Percentiles rank a stretch among this genome's conserved stretches.
Evolutionary conservation across 2,888 invertebrate genomes (phyloP).

Genomic region (Drosophila subsilvestris): DNA sequence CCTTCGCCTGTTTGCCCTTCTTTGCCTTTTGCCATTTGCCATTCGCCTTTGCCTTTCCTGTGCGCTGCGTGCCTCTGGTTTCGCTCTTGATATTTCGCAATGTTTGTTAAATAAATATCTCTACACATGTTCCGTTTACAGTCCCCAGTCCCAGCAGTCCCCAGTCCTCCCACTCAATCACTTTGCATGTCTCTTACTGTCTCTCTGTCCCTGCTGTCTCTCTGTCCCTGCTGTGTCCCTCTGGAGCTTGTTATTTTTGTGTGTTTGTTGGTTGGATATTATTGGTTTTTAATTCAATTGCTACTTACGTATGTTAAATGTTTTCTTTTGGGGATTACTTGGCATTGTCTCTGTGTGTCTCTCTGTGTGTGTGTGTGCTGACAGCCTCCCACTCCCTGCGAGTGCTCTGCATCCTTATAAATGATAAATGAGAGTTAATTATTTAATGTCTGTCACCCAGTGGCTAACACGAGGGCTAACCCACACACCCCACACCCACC

Average conservation of each 20-base stretch:
- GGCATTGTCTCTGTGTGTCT: slow-evolving; percentile 30
- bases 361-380: background rate
- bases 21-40: no score
- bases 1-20: slow-evolving; percentile 10
- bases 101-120: slow-evolving; percentile 70
- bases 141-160: no score
- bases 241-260: slow-evolving; percentile 5
- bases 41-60: background rate
- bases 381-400: background rate
- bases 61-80: slow-evolving; percentile 20
- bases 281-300: slow-evolving; percentile 72
- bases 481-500: slow-evolving; percentile 24
- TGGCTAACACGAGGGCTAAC: slow-evolving; percentile 80
- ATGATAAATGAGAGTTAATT: slow-evolving; percentile 80
- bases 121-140: slow-evolving; percentile 48
- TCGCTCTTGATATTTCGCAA: slow-evolving; percentile 41
- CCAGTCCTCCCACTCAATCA: background rate
- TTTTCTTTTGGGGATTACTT: slow-evolving; percentile 56
- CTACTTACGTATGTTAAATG: slow-evolving; percentile 63
- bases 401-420: slow-evolving; percentile 31
- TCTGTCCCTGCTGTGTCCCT: background rate
- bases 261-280: slow-evolving; percentile 49
- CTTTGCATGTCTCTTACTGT: background rate
- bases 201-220: no score
- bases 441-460: slow-evolving; percentile 84